Percentiles rank a stretch among this genome's conserved stretches.
phyloP scores from a whole-genome alignment of 2,113 vertebrate genomes.

The Morone saxatilis region DNA sequence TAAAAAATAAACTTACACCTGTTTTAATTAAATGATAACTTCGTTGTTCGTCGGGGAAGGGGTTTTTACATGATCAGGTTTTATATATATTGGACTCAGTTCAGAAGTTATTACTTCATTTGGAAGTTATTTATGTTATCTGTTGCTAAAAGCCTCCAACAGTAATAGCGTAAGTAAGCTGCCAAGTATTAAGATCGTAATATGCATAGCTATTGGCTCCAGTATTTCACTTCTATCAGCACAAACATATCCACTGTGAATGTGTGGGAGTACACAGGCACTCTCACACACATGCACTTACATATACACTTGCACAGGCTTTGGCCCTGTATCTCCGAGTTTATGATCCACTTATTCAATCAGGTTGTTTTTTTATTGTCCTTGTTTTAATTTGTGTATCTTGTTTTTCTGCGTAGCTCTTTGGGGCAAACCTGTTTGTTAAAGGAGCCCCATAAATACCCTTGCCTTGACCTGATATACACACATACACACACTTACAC shows the following conservation, averaged over 20 bases:
- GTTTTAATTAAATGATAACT: neutral
- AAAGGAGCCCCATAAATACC: constrained; percentile 41
- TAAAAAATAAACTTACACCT: neutral
- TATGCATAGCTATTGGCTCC: constrained; percentile 31
- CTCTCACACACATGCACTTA: neutral
- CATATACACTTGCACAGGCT: neutral
- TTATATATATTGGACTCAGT: constrained; percentile 2
- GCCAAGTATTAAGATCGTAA: constrained; percentile 51
- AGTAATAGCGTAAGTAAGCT: constrained; percentile 25
- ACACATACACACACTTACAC: constrained; percentile 9
- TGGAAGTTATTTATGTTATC: constrained; percentile 41
- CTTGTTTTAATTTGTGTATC: constrained; percentile 56
- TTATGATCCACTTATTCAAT: constrained; percentile 49
- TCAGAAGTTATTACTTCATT: constrained; percentile 51
- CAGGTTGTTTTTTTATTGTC: constrained; percentile 19
- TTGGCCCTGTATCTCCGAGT: constrained; percentile 33
- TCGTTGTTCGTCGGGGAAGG: neutral
- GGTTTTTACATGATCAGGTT: neutral
- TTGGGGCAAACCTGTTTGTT: constrained; percentile 34
- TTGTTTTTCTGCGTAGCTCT: constrained; percentile 51
- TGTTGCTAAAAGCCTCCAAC: constrained; percentile 37
- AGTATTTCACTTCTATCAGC: constrained; percentile 55
- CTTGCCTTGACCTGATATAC: constrained; percentile 45
- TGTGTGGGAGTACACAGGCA: constrained; percentile 30
- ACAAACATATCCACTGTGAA: constrained; percentile 43